These are phyloP conservation scores for Oikopleura dioica DNA, from an alignment of 23 tunicate species.

Conservation along the genomic window DNA sequence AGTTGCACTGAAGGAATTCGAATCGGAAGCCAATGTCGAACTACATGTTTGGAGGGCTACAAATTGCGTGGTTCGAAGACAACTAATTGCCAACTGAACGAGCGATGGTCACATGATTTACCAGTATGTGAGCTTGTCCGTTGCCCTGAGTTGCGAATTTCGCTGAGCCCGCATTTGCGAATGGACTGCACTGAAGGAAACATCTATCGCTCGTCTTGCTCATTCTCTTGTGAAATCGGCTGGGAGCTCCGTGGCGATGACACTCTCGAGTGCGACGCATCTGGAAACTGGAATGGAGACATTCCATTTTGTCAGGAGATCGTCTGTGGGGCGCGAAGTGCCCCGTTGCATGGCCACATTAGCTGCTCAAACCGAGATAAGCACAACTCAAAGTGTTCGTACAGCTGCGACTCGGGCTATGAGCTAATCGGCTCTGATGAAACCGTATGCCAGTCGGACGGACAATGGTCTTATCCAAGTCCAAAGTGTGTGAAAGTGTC, in stretches of 20 bases:
- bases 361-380: constrained; percentile 23
- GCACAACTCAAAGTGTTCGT: constrained; percentile 27
- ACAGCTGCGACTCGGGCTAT: constrained; percentile 37
- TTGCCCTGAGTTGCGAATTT: neutral
- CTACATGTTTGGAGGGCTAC: constrained; percentile 46
- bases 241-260: neutral
- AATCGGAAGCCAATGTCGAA: constrained; percentile 33
- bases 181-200: constrained; percentile 1
- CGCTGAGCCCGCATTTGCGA: neutral
- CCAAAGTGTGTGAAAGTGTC: neutral
- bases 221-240: neutral
- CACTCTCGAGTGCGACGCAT: neutral
- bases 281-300: neutral
- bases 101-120: constrained; percentile 26
- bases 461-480: neutral
- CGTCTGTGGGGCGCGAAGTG: constrained; percentile 20
- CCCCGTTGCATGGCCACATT: constrained; percentile 26
- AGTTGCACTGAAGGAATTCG: constrained; percentile 25
- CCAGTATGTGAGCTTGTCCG: constrained; percentile 16
- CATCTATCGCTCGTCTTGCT: neutral
- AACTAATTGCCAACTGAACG: constrained; percentile 20
- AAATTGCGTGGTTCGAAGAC: constrained; percentile 24
- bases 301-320: constrained; percentile 13
- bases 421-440: constrained; percentile 23
- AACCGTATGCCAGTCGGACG: neutral